Conservation (phyloP, 2,113 vertebrate species). For the Bungarus multicinctus region DNA sequence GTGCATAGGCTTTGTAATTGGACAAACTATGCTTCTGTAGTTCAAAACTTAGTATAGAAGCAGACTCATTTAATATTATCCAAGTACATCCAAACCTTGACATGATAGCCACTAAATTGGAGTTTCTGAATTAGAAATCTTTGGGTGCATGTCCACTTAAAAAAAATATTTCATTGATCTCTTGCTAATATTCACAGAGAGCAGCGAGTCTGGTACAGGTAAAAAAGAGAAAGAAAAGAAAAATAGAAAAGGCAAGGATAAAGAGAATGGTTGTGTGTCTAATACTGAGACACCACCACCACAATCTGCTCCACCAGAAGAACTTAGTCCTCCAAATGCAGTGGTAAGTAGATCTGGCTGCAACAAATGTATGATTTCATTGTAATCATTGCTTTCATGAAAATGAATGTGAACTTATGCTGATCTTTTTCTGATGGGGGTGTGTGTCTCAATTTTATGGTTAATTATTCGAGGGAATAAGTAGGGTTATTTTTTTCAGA, state of each 20-base stretch:
- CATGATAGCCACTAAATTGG: neutral
- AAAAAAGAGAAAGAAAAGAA: slow-evolving; percentile 98
- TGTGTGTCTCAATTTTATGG: neutral
- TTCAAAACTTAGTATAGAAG: neutral
- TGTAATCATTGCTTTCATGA: neutral
- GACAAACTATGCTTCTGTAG: neutral
- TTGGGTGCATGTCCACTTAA: neutral
- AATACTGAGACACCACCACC: slow-evolving; percentile 80
- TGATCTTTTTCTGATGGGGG: neutral
- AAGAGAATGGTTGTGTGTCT: slow-evolving; percentile 93
- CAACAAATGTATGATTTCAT: neutral
- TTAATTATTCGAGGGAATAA: neutral
- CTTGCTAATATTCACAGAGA: slow-evolving; percentile 72
- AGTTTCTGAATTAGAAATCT: neutral
- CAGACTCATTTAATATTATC: neutral
- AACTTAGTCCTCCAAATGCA: slow-evolving; percentile 85
- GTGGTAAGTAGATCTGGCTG: slow-evolving; percentile 73
- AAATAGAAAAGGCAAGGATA: slow-evolving; percentile 93
- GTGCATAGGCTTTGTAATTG: neutral
- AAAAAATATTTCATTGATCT: slow-evolving; percentile 10
- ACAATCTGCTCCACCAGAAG: slow-evolving; percentile 78
- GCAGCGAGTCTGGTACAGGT: slow-evolving; percentile 81
- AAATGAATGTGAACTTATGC: neutral
- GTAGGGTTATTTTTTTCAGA: neutral
- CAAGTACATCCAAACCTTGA: neutral